Evolutionary conservation across 2,113 vertebrate species (phyloP), one percentile per base, ranked within the genome.

Genomic region (Hippocampus barbouri): DNA sequence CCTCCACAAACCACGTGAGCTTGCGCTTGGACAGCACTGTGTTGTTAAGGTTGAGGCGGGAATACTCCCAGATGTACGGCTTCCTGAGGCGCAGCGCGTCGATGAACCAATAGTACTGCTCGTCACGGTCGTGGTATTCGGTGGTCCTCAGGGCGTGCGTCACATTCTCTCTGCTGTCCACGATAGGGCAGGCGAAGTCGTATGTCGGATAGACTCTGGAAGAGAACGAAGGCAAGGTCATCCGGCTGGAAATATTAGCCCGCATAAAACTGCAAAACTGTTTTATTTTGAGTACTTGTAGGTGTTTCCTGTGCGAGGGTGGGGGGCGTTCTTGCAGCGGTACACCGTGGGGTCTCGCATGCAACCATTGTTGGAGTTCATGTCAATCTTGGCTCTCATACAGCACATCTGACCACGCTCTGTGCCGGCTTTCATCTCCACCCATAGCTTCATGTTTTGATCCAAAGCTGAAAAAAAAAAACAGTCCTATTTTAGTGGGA

Each of bases 31-130:
- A 99, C 0, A 99, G 90, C 71, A 99, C 91, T 0, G 97, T 99
- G 89, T 99, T 99, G 88, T 98, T 99, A 76, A 99, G 96, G 89
- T 98, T 99, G 74, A 99, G 94, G 25, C 97, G 89, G 72, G 96
- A 93, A 6, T 99, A 99, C 79, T 98, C 97, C 96, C 97, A 99
- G 83, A 99, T 95, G 68, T 97, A 93, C 0, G 97, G 97, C 59
- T 95, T 98, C 60, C 97, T 92, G 82, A 99, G 93, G 23, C 92
- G 90, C 84, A 99, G 83, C 2, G 95, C 93, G 18, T 95, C 86
- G 53, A 98, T 98, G 43, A 99, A 90, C 97, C 97, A 98, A 75
- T 98, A 99, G 84, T 94, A 99, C 66, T 99, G 97, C 15, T 98
- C 96, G 21, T 99, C 97, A 15, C 97, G 92, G 80, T 99, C 97